Conservation (phyloP, 1,140 invertebrate genomes). For the Phocides pigmalion region DNA sequence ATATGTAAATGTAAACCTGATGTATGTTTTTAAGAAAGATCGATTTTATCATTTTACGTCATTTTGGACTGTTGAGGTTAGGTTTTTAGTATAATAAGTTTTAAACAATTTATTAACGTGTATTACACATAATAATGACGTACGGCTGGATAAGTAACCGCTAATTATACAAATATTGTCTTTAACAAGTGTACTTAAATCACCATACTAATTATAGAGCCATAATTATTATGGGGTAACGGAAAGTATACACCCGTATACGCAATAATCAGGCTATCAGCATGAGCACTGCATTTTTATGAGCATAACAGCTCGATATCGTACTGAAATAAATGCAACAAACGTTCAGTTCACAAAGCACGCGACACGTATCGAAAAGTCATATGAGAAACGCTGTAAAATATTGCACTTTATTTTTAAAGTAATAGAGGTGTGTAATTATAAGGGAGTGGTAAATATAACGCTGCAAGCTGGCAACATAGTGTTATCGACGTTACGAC, state of each 20-base stretch:
- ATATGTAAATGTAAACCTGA: too few species aligned
- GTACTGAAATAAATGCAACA: conserved; percentile 51
- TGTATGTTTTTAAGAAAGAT: too few species aligned
- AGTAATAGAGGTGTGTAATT: conserved; percentile 16
- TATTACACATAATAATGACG: too few species aligned
- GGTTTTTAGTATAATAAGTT: too few species aligned
- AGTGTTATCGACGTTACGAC: conserved; percentile 60
- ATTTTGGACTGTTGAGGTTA: too few species aligned
- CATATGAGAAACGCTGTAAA: conserved; percentile 33
- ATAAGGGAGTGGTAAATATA: conserved; percentile 30
- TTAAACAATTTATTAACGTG: too few species aligned
- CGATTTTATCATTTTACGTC: too few species aligned
- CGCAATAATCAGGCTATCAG: conserved; percentile 41
- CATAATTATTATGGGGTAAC: conserved; percentile 9
- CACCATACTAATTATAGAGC: conserved; percentile 10
- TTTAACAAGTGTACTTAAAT: not conserved
- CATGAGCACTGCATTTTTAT: conserved; percentile 49
- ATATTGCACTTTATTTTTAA: conserved; percentile 40
- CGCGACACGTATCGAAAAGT: conserved; percentile 43
- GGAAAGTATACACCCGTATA: conserved; percentile 9
- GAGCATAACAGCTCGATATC: conserved; percentile 38
- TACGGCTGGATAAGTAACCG: too few species aligned
- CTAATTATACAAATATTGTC: not conserved
- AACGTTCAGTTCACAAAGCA: conserved; percentile 46
- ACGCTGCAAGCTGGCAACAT: conserved; percentile 45